These are phyloP conservation scores for Acanthopagrus latus DNA, from an alignment of 2,797 vertebrate species.

Conservation along the genomic window DNA sequence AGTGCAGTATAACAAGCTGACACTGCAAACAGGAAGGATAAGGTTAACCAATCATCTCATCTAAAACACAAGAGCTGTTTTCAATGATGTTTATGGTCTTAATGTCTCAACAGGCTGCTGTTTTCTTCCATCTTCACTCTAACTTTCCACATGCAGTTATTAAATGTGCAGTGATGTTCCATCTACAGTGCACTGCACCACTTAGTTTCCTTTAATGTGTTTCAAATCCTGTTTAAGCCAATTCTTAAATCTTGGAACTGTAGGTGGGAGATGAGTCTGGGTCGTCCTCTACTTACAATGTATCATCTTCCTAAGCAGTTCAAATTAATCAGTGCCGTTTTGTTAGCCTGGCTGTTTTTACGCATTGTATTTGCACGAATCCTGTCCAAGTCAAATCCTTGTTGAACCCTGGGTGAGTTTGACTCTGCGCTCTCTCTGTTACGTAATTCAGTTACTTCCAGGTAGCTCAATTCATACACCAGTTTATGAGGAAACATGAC, in stretches of 20 bases:
- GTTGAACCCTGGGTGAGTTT: constrained; percentile 24
- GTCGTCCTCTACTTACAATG: constrained; percentile 16
- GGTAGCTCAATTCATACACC: constrained; percentile 19
- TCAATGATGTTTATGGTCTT: not conserved
- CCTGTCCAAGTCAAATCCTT: constrained; percentile 23
- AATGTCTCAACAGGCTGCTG: not conserved
- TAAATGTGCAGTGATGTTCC: not conserved
- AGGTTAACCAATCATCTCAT: not conserved
- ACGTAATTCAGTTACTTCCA: constrained; percentile 47
- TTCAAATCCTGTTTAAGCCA: not conserved
- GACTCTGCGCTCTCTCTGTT: constrained; percentile 19
- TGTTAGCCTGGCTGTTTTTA: constrained; percentile 10
- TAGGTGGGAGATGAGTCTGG: not conserved
- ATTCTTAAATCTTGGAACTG: constrained; percentile 9
- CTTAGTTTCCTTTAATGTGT: not conserved
- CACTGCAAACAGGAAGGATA: not conserved
- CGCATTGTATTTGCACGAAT: constrained; percentile 3
- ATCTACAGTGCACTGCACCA: not conserved
- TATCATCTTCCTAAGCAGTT: constrained; percentile 24
- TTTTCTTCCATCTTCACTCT: not conserved
- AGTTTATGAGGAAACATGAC: constrained; percentile 33
- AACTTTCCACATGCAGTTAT: not conserved
- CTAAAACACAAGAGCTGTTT: not conserved
- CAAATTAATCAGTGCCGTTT: constrained; percentile 33
- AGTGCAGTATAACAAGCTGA: not conserved